Conservation (phyloP, 1,140 invertebrate genomes). For the Pseudomyrmex flavicornis region DNA sequence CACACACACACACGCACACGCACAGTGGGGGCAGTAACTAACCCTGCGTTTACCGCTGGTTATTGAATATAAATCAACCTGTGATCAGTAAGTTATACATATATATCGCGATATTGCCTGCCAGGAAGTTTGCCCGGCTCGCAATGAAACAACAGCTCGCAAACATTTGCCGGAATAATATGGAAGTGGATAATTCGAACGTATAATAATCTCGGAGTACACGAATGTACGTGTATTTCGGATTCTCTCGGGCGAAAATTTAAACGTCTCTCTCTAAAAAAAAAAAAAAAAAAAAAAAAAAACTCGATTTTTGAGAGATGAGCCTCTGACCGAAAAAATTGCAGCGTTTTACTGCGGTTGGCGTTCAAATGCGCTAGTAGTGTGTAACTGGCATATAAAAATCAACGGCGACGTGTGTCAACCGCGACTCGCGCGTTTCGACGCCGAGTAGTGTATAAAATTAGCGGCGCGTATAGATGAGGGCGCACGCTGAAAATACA, state of each 20-base stretch:
- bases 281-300: neutral
- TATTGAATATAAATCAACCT: constrained; percentile 78
- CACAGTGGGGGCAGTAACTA: constrained; percentile 66
- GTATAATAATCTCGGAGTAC: neutral
- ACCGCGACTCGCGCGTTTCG: constrained; percentile 56
- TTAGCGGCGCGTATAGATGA: constrained; percentile 55
- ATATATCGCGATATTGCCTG: constrained; percentile 53
- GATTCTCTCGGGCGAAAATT: neutral
- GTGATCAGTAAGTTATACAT: constrained; percentile 70
- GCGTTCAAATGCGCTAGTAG: constrained; percentile 14
- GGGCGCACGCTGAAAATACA: constrained; percentile 43
- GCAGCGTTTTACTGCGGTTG: neutral
- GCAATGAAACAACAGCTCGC: constrained; percentile 5
- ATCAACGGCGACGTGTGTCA: constrained; percentile 62
- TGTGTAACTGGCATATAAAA: constrained; percentile 44
- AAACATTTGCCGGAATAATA: neutral
- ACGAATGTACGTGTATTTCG: neutral
- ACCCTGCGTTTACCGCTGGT: constrained; percentile 71
- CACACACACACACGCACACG: neutral
- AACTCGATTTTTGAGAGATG: neutral
- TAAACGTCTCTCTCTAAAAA: neutral
- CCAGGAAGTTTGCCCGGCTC: constrained; percentile 42
- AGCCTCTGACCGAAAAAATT: neutral
- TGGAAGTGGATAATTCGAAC: neutral
- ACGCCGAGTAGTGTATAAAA: constrained; percentile 66